phyloP scores from a whole-genome alignment of 2,888 invertebrate genomes.

The Slavum lentiscoides region DNA sequence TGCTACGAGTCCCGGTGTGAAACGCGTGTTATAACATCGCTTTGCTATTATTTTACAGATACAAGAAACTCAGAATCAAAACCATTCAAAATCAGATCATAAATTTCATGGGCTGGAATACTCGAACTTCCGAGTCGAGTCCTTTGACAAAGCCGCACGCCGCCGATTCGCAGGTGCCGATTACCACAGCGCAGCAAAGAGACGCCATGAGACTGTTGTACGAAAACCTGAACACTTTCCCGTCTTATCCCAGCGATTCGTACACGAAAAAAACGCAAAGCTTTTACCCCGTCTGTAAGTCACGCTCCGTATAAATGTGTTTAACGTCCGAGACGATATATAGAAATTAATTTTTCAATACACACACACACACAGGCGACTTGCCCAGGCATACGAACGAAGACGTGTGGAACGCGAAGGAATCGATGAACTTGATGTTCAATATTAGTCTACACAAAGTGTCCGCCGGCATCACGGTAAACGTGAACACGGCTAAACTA shows the following conservation, averaged over 20 bases:
- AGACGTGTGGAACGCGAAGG: slow-evolving; percentile 64
- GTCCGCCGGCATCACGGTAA: slow-evolving; percentile 61
- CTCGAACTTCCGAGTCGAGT: background rate
- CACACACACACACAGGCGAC: slow-evolving; percentile 61
- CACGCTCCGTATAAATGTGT: too few relatives aligned
- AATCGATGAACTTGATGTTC: slow-evolving; percentile 65
- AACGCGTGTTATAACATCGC: background rate
- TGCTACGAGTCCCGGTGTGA: background rate
- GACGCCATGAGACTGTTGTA: background rate
- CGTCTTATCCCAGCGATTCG: slow-evolving; percentile 57
- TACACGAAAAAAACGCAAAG: slow-evolving; percentile 61
- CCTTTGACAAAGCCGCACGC: background rate
- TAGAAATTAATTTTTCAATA: background rate
- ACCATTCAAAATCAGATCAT: slow-evolving; percentile 6
- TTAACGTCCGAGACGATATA: background rate
- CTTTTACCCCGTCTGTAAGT: slow-evolving; percentile 61
- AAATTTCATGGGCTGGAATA: background rate
- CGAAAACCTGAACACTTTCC: slow-evolving; percentile 31
- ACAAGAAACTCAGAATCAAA: background rate
- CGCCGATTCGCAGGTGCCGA: background rate
- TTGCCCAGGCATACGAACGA: slow-evolving; percentile 64
- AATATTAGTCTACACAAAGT: slow-evolving; percentile 62
- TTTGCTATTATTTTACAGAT: background rate
- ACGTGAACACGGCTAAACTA: slow-evolving; percentile 64
- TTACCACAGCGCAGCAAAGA: background rate